Base-by-base conservation (phyloP, 92 coral and sea anemone species). In the Ricordea florida region DNA sequence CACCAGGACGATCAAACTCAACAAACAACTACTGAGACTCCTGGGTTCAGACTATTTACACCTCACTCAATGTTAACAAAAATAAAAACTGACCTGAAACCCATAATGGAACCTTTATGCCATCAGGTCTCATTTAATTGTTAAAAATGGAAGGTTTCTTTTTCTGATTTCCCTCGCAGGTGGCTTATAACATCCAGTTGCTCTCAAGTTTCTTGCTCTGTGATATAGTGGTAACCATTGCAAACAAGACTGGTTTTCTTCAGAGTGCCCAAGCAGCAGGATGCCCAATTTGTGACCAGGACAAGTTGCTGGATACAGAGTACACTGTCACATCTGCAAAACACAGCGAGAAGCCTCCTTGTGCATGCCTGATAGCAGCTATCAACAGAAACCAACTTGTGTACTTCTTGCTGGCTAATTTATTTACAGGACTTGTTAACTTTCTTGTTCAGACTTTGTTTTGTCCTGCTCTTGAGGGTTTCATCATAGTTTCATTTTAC, bases 361-460 rank as follows among this genome's bases (percentile, higher is more conserved):
- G 98, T 41, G 36, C 76, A 7, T 94, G 98, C 34, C 60, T 94
- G 13, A 41, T 94, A 28, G 78, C 98, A 15, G 94, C 98, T 8
- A 62, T 94, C 2, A 94, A 94, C 51, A 86, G 91, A 32, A 94
- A 88, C 58, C 94, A 88, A 43, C 85, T 94, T 4, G 77, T 79
- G 20, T 92, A 91, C 70, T 94, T 94, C 52, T 83, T 94, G 11
- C 43, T 92, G 21, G 92, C 97, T 9, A 94, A 94, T 43, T 44
- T 94, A 28, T 53, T 91, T 11, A 94, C 98, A 7, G 98, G 98
- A 62, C 16, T 68, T 1, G 90, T 94, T 2, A 94, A 94, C 66
- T 82, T 94, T 69, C 79, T 89, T 5, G 48, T 92, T n/a, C 70
- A 85, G 29, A 94, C 98, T 11, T 61, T 94, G 2, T 83, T 63